Conservation (phyloP, 2,113 vertebrate genomes). For the Silurus asotus region DNA sequence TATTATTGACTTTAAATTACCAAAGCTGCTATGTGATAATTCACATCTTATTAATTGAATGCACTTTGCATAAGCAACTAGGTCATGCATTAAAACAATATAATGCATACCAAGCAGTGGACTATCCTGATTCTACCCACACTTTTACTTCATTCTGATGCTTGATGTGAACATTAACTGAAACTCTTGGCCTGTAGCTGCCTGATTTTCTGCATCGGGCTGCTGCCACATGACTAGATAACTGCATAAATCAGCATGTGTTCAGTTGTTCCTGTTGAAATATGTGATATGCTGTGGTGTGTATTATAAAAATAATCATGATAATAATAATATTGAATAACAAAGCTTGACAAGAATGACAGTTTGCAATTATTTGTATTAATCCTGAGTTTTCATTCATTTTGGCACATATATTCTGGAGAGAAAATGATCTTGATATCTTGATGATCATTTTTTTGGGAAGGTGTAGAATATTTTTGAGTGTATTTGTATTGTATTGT, state of each 20-base stretch:
- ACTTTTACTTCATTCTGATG: background rate
- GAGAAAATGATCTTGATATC: background rate
- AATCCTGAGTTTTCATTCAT: background rate
- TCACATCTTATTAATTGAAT: too few relatives aligned
- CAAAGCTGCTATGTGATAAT: too few relatives aligned
- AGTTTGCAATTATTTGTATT: background rate
- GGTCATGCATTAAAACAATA: too few relatives aligned
- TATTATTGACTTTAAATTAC: too few relatives aligned
- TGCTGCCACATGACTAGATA: background rate
- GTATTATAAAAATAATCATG: background rate
- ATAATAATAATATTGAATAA: background rate
- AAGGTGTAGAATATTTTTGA: background rate
- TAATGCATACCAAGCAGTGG: too few relatives aligned
- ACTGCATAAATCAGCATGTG: background rate
- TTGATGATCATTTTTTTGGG: background rate
- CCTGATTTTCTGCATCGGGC: background rate
- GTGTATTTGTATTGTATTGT: too few relatives aligned
- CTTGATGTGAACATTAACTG: background rate
- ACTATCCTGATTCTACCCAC: background rate
- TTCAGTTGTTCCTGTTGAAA: background rate
- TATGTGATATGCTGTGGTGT: background rate
- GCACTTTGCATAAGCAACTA: too few relatives aligned
- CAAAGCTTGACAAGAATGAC: background rate
- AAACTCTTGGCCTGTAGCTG: background rate
- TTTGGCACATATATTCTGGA: background rate